Evolutionary conservation across 2,888 invertebrate species (phyloP).

Genomic region (Conomelus anceps): DNA sequence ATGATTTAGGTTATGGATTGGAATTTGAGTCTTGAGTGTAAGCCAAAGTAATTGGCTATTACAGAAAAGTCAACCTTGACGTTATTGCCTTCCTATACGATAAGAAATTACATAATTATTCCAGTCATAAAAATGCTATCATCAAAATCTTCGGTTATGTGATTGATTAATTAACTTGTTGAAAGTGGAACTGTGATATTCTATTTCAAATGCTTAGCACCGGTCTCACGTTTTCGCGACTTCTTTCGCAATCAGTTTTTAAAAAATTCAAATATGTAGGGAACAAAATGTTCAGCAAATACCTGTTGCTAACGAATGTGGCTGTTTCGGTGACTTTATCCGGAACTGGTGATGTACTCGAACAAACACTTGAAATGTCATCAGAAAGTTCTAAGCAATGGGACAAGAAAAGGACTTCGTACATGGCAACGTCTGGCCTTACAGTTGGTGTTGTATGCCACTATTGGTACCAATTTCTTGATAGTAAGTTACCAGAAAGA

Average conservation of each 20-base stretch:
- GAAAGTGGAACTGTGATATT: background rate
- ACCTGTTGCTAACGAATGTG: slow-evolving; percentile 72
- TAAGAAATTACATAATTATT: background rate
- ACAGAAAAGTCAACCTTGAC: background rate
- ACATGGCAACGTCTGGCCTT: slow-evolving; percentile 69
- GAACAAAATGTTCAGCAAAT: slow-evolving; percentile 43
- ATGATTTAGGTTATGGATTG: background rate
- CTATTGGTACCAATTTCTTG: slow-evolving; percentile 76
- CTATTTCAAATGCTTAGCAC: slow-evolving; percentile 13
- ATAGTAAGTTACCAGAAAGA: slow-evolving; percentile 62
- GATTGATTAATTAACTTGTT: background rate
- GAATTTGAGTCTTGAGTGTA: background rate
- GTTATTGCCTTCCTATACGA: background rate
- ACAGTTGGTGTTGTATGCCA: slow-evolving; percentile 75
- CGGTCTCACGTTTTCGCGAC: slow-evolving; percentile 10
- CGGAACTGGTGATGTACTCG: slow-evolving; percentile 68
- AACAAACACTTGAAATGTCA: slow-evolving; percentile 69
- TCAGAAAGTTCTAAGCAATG: slow-evolving; percentile 41
- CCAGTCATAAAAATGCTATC: background rate
- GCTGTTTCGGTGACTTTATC: slow-evolving; percentile 68
- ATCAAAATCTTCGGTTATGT: background rate
- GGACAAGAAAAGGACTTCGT: slow-evolving; percentile 48
- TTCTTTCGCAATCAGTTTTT: slow-evolving; percentile 12
- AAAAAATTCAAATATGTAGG: slow-evolving; percentile 20
- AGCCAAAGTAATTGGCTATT: background rate